Conservation (phyloP, 1,140 invertebrate species). For the Drosophila ambigua region DNA sequence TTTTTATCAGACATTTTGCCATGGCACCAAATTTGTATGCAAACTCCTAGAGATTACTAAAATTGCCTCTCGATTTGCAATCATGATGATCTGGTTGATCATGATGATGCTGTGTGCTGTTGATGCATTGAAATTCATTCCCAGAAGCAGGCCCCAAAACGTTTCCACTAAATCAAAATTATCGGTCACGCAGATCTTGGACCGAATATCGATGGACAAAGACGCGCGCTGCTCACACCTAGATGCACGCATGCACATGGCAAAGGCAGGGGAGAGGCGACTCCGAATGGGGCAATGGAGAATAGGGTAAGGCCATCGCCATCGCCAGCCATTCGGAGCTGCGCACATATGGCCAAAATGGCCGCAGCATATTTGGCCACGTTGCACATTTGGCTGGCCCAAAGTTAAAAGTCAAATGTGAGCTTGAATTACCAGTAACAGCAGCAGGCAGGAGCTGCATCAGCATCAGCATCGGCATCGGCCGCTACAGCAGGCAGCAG, state of each 20-base stretch:
- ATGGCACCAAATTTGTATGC: not conserved
- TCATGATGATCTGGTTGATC: not conserved
- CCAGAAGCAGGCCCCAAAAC: constrained; percentile 24
- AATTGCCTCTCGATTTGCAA: constrained; percentile 5
- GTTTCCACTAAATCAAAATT: constrained; percentile 51
- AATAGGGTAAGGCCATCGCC: constrained; percentile 53
- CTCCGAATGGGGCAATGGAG: constrained; percentile 8
- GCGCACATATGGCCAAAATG: constrained; percentile 67
- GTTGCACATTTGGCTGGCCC: constrained; percentile 70
- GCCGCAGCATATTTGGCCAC: constrained; percentile 65
- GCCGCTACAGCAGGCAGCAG: not conserved
- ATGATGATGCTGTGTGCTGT: not conserved
- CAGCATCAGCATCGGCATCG: not conserved
- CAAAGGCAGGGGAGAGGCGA: constrained; percentile 8
- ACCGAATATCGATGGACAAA: constrained; percentile 41
- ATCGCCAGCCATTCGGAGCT: constrained; percentile 25
- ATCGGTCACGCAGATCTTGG: constrained; percentile 39
- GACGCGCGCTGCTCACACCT: constrained; percentile 48
- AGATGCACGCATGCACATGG: constrained; percentile 9
- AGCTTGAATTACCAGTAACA: constrained; percentile 72
- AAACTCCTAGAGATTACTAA: not conserved
- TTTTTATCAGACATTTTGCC: too few species aligned
- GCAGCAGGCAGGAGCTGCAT: constrained; percentile 13
- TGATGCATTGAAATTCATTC: constrained; percentile 10
- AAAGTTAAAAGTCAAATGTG: constrained; percentile 81